phyloP scores from a whole-genome alignment of 2,888 invertebrate genomes.

The Oscheius sp. region DNA sequence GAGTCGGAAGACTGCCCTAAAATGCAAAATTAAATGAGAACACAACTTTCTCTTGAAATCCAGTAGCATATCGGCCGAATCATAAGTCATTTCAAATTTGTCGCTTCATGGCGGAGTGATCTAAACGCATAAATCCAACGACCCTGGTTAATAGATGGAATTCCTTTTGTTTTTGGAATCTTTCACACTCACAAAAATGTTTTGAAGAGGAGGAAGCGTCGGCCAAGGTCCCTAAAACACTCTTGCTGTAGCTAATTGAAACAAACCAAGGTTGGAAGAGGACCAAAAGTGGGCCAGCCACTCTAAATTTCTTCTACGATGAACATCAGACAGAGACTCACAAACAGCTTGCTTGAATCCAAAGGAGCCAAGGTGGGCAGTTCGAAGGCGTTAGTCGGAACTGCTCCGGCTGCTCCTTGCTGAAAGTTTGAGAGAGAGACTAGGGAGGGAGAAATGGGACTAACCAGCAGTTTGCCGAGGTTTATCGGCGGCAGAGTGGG shows the following conservation, averaged over 20 bases:
- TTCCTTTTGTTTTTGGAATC: neutral
- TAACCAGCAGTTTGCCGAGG: slow-evolving; percentile 11
- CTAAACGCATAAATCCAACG: too few species aligned
- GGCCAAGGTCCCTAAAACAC: slow-evolving; percentile 19
- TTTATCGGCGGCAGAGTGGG: slow-evolving; percentile 24
- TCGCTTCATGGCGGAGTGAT: too few species aligned
- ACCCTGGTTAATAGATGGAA: too few species aligned
- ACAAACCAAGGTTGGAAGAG: slow-evolving; percentile 15
- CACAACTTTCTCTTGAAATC: too few species aligned
- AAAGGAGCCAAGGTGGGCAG: slow-evolving; percentile 26
- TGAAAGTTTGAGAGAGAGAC: neutral
- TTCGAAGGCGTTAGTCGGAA: neutral
- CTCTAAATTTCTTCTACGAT: neutral
- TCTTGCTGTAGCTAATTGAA: neutral
- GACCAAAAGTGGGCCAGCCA: slow-evolving; percentile 1
- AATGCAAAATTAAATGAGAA: neutral
- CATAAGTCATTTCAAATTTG: too few species aligned
- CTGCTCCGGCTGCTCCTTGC: slow-evolving; percentile 27
- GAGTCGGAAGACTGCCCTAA: slow-evolving; percentile 15
- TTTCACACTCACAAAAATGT: slow-evolving; percentile 1
- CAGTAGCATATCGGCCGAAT: too few species aligned
- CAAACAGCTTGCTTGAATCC: slow-evolving; percentile 15
- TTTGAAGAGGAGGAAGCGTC: slow-evolving; percentile 20
- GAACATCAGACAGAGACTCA: neutral
- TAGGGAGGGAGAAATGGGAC: neutral